phyloP scores from a whole-genome alignment of 2,113 vertebrate genomes.

The Ardeotis arabs region DNA sequence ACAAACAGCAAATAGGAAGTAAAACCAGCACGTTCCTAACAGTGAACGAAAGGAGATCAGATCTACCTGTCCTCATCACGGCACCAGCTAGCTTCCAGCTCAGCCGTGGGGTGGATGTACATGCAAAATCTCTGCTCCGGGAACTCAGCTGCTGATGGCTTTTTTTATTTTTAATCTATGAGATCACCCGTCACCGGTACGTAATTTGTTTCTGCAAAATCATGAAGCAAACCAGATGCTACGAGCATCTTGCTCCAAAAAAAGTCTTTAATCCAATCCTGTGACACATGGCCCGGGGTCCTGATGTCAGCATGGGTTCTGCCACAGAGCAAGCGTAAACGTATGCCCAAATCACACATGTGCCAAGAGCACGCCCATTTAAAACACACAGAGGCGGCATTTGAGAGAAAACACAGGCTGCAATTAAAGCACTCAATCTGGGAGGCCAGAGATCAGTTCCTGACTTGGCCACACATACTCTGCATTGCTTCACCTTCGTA shows the following conservation, averaged over 20 bases:
- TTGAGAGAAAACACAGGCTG: not conserved
- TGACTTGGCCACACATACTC: not conserved
- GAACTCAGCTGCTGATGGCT: not conserved
- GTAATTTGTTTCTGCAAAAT: slow-evolving; percentile 11
- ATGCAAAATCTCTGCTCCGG: not conserved
- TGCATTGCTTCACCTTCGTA: not conserved
- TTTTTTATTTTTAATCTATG: slow-evolving; percentile 33
- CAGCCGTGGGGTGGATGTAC: too few relatives aligned
- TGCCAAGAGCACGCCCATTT: not conserved
- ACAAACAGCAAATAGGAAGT: fast-evolving
- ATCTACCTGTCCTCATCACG: not conserved
- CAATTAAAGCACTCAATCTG: not conserved
- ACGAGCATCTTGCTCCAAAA: not conserved
- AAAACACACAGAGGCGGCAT: not conserved
- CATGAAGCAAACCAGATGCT: slow-evolving; percentile 38
- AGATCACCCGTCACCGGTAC: not conserved
- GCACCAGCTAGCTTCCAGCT: not conserved
- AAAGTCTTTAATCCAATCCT: not conserved
- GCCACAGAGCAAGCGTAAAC: not conserved
- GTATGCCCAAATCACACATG: not conserved
- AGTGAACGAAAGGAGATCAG: not conserved
- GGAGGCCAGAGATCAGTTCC: not conserved
- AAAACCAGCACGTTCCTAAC: not conserved
- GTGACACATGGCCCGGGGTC: not conserved
- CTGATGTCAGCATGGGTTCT: not conserved